Base-by-base conservation (phyloP, 2,113 vertebrate species). In the Gymnocephalus cernua region DNA sequence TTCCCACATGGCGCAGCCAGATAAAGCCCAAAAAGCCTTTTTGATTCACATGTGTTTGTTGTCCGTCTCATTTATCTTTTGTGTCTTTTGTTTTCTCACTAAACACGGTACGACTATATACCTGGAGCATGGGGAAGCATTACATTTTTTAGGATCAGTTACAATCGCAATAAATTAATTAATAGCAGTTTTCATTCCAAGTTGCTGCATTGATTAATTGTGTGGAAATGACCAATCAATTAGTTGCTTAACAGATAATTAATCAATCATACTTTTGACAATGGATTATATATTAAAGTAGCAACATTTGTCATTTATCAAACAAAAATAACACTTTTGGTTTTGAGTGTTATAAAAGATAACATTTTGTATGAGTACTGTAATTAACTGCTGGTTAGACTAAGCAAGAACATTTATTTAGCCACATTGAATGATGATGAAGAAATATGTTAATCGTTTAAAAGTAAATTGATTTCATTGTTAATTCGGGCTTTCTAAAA, bases 1-100 rank as follows among this genome's bases (percentile, higher is more conserved):
- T 93, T 95, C 90, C 94, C 95, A 95, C 96, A 94, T 95, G 94
- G 94, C 84, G 92, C 92, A 89, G 79, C 89, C 84, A 96, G 96
- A 96, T 96, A 97, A 97, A 96, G 88, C 93, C 89, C 61, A 68
- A 56, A 69, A 89, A 90, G 80, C 75, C 92, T 93, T 95, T 95
- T 95, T 95, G 91, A 95, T 95, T 92, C 91, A 86, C 86, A 62
- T 25, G 68, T 88, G 76, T 89, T 87, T 84, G 88, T 82, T 89
- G 82, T 87, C 77, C 58, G 15, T 85, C 82, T 85, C 75, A 69
- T 91, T 92, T 84, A 89, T 89, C 90, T 83, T 92, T 93, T 91
- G 78, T 86, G 82, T 88, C 81, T 86, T 86, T 80, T 86, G 75
- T 85, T 90, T 95, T 88, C 63, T 54, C 76, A 69, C 80, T 81